Base-by-base conservation (phyloP, 2,888 invertebrate genomes). In the Campoletis raptor region DNA sequence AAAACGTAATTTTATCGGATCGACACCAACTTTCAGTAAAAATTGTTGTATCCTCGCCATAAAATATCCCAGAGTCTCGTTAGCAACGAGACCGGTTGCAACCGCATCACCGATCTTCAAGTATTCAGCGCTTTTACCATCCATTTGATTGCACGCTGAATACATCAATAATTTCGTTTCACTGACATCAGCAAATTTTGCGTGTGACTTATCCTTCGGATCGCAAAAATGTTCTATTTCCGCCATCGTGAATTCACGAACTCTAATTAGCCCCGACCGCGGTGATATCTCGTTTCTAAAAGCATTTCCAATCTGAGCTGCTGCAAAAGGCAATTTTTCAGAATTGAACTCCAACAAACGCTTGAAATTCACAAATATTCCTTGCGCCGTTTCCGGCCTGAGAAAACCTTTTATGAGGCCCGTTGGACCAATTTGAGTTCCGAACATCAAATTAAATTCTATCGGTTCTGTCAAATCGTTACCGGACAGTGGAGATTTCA, bases 161-260 rank as follows among this genome's bases (percentile, higher is more conserved):
- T 99, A 99, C 37, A 99, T 95, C 9, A 97, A 95, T 95, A 99
- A 95, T 89, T 96, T 95, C 0, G 97, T 96, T 91, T 98, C 95
- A 90, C 96, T 96, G 0, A 99, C 96, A 84, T 95, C 95, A 8
- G 95, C 96, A 95, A 99, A 99, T 94, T 99, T 99, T 0, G 97
- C 97, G 95, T 99, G 99, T 87, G 96, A 96, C 93, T 99, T 99
- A 90, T 97, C 96, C 0, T 92, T 94, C 0, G 99, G 98, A 95
- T 99, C 99, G 94, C 99, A 99, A 94, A 99, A 99, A 95, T 99
- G 99, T 94, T 99, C 99, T 91, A 99, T 99, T 95, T 99, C 99
- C 86, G 99, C 99, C 99, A 99, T 99, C 0, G 99, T 99, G 93
- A 99, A 99, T 94, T 99, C 99, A 92, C 99, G 96, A 0, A 99